Conservation (phyloP, 1,140 invertebrate genomes). For the Hyles vespertilio region DNA sequence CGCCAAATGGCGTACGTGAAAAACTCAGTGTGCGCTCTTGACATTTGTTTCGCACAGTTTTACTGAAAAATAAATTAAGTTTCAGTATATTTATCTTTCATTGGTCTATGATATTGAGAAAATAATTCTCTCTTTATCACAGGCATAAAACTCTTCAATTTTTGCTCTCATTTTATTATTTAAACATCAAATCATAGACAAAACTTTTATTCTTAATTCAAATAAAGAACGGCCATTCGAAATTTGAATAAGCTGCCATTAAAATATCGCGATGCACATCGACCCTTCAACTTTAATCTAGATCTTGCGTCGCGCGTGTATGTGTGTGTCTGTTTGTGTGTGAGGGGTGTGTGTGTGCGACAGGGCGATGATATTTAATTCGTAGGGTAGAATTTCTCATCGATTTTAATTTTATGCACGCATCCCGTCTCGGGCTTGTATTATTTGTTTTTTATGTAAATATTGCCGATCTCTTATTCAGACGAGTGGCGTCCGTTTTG, state of each 20-base stretch:
- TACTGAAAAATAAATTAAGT: too few relatives aligned
- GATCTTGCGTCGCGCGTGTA: conserved; percentile 38
- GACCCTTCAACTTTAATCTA: conserved; percentile 50
- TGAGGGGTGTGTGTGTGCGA: conserved; percentile 37
- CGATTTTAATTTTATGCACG: conserved; percentile 74
- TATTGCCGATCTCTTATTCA: conserved; percentile 59
- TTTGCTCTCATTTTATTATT: too few relatives aligned
- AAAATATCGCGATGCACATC: conserved; percentile 9
- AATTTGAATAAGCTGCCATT: conserved; percentile 8
- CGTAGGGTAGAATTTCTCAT: conserved; percentile 69
- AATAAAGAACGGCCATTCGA: conserved; percentile 8
- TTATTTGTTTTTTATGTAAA: conserved; percentile 75
- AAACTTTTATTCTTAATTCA: conserved; percentile 1
- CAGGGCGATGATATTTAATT: conserved; percentile 72
- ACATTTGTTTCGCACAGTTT: too few relatives aligned
- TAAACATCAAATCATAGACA: too few relatives aligned
- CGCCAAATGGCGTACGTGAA: too few relatives aligned
- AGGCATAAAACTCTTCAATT: too few relatives aligned
- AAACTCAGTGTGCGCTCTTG: too few relatives aligned
- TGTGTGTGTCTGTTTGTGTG: conserved; percentile 21
- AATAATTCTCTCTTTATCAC: too few relatives aligned
- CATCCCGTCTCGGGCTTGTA: conserved; percentile 60
- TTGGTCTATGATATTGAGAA: too few relatives aligned
- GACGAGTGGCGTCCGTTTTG: conserved; percentile 52
- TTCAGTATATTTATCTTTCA: too few relatives aligned